A percentile compares a stretch with the other conserved stretches of the same genome.
phyloP scores from a whole-genome alignment of 2,113 vertebrate species.

The Ornithorhynchus anatinus region DNA sequence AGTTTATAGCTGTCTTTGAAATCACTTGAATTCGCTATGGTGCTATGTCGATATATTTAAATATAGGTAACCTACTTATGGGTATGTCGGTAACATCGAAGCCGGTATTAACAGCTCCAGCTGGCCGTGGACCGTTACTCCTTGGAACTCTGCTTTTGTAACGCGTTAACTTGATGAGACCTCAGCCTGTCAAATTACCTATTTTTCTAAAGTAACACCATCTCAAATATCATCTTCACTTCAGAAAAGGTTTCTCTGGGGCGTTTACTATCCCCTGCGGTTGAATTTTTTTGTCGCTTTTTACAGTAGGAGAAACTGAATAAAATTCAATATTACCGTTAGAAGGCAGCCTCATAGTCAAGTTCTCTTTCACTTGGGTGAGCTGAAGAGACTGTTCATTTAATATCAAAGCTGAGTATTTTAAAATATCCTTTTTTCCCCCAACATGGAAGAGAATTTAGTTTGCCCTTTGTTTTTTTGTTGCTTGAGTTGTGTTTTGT shows the following conservation, averaged over 20 bases:
- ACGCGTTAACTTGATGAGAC: conserved; percentile 52
- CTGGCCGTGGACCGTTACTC: conserved; percentile 12
- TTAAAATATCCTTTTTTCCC: conserved; percentile 16
- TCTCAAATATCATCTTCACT: conserved; percentile 36
- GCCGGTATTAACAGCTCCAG: conserved; percentile 22
- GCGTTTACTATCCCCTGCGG: conserved; percentile 23
- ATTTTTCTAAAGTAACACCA: conserved; percentile 54
- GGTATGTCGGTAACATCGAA: conserved; percentile 17
- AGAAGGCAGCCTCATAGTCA: conserved; percentile 21
- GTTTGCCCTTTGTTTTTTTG: not conserved
- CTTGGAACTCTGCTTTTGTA: conserved; percentile 57
- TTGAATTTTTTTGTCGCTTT: conserved; percentile 38
- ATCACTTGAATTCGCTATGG: conserved; percentile 73
- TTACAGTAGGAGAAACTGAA: conserved; percentile 18
- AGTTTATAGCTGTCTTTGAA: conserved; percentile 58
- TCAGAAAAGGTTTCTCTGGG: conserved; percentile 1
- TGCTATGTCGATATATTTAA: conserved; percentile 67
- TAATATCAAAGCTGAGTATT: conserved; percentile 19
- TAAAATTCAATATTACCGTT: conserved; percentile 18
- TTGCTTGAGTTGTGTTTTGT: conserved; percentile 15
- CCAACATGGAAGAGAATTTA: conserved; percentile 22
- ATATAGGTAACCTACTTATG: conserved; percentile 22
- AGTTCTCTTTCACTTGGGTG: conserved; percentile 46
- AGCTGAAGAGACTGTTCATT: conserved; percentile 43
- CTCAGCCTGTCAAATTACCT: conserved; percentile 57